Percentiles rank a stretch among this genome's conserved stretches.
Evolutionary conservation across 2,113 vertebrate species (phyloP).

Genomic region (Labeo catla): DNA sequence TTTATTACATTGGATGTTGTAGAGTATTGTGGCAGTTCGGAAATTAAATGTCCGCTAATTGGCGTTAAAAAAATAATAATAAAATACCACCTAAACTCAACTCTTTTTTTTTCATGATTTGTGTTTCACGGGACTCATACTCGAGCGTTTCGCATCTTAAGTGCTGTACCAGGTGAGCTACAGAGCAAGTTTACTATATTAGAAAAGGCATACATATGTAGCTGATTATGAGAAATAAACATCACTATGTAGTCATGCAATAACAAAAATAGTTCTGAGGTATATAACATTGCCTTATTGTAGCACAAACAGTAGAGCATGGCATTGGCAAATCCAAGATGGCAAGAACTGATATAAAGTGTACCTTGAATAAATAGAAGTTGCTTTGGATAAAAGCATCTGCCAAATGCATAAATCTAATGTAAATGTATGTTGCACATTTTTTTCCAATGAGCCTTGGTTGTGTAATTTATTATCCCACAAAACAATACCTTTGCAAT

Average conservation of each 20-base stretch:
- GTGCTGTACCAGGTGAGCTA: not conserved
- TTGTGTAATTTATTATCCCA: not conserved
- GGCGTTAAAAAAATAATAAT: not conserved
- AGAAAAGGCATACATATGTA: not conserved
- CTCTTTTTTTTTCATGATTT: not conserved
- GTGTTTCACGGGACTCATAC: not conserved
- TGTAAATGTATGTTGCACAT: too few species aligned
- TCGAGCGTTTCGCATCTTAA: not conserved
- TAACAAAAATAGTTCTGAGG: not conserved
- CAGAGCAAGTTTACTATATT: not conserved
- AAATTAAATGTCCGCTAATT: not conserved
- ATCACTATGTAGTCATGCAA: not conserved
- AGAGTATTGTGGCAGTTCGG: not conserved
- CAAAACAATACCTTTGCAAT: not conserved
- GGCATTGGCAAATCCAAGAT: too few species aligned
- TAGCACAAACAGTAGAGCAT: too few species aligned
- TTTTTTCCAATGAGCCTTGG: not conserved
- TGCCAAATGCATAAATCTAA: too few species aligned
- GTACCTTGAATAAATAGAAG: too few species aligned
- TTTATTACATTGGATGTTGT: not conserved
- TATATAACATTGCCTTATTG: not conserved
- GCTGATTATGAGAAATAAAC: not conserved
- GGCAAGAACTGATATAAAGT: too few species aligned
- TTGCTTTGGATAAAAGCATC: too few species aligned
- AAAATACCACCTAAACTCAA: not conserved